phyloP scores from a whole-genome alignment of 2,797 vertebrate genomes.

The Heteromormyrus szaboi region DNA sequence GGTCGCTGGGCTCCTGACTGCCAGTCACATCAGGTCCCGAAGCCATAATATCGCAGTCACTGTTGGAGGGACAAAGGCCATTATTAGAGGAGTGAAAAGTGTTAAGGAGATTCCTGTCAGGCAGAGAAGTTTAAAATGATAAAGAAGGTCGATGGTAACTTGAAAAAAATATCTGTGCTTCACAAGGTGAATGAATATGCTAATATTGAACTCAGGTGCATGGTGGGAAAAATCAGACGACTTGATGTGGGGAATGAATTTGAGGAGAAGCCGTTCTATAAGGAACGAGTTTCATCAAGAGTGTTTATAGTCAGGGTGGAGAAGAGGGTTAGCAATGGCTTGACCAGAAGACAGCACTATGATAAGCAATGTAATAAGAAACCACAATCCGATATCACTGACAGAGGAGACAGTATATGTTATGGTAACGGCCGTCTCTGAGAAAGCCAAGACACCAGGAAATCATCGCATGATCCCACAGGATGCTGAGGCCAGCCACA shows the following conservation, averaged over 20 bases:
- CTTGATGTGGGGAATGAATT: neutral
- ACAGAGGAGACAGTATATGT: neutral
- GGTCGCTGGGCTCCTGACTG: conserved; percentile 60
- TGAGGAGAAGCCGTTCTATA: neutral
- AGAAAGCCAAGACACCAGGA: neutral
- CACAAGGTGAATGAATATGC: neutral
- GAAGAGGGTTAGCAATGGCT: neutral
- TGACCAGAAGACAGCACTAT: neutral
- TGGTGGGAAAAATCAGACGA: neutral
- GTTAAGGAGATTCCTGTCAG: neutral
- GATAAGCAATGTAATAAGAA: neutral
- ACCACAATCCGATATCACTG: neutral
- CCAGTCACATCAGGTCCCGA: conserved; percentile 56
- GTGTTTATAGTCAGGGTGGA: neutral
- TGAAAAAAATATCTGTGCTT: neutral
- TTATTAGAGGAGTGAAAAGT: neutral
- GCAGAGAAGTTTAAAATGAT: neutral
- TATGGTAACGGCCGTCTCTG: neutral
- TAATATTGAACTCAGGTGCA: neutral
- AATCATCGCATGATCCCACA: neutral
- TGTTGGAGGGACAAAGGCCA: conserved; percentile 47
- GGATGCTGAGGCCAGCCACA: neutral
- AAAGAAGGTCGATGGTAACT: neutral
- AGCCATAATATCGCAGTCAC: conserved; percentile 68
- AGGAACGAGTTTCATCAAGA: neutral